phyloP scores from a whole-genome alignment of 2,113 vertebrate species.

The Rhineura floridana region DNA sequence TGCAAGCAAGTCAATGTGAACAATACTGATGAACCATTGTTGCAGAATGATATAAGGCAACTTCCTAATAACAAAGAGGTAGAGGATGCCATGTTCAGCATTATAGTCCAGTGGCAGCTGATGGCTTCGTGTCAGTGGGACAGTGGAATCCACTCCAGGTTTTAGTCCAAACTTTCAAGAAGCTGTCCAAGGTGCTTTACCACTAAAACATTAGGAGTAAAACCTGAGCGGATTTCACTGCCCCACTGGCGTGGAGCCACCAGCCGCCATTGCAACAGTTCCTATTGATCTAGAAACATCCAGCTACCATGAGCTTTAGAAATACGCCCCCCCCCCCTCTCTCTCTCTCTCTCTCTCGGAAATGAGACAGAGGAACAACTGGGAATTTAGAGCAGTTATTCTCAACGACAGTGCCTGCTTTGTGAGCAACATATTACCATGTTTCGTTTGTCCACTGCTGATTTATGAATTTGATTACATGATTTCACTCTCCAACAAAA shows the following conservation, averaged over 20 bases:
- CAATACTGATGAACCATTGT: background rate
- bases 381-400: background rate
- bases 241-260: no score
- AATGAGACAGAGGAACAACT: background rate
- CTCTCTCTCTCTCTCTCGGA: no score
- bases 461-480: background rate
- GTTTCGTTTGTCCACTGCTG: background rate
- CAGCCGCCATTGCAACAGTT: no score
- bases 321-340: background rate
- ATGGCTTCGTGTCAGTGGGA: no score
- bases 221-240: no score
- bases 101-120: no score
- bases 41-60: background rate
- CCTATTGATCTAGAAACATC: background rate
- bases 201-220: no score
- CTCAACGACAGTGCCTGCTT: background rate
- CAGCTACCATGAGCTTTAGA: background rate
- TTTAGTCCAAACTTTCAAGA: no score
- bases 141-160: no score
- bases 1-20: background rate
- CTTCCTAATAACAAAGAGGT: background rate
- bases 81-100: background rate
- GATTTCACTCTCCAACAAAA: background rate
- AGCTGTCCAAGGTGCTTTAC: no score
- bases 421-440: background rate